Percentiles rank a stretch among this genome's conserved stretches.
Conservation (phyloP, 2,113 vertebrate genomes). For the Seriola aureovittata region DNA sequence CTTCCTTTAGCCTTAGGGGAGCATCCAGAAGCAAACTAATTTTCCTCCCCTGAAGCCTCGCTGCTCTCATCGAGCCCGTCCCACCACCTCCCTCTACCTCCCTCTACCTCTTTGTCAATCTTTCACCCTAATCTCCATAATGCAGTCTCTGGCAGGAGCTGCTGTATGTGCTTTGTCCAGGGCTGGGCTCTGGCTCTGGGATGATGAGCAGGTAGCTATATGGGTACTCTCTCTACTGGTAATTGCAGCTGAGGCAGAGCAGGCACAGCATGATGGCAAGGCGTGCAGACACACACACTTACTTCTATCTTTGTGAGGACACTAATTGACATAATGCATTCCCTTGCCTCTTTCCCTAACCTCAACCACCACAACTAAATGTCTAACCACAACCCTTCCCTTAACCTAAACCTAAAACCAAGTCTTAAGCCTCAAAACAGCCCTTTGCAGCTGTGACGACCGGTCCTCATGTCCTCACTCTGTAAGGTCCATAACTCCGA, state of each 20-base stretch:
- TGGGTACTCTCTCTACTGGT: constrained; percentile 37
- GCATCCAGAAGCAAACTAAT: constrained; percentile 62
- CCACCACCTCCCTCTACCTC: constrained; percentile 25
- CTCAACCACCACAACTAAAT: no score
- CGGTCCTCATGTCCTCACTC: no score
- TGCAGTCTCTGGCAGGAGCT: constrained; percentile 68
- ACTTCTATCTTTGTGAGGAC: no score
- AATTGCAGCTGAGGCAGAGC: constrained; percentile 63
- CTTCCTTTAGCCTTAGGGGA: constrained; percentile 32
- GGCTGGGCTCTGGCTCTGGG: constrained; percentile 39
- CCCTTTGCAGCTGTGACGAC: no score
- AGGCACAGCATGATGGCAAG: constrained; percentile 44
- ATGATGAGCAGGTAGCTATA: constrained; percentile 68
- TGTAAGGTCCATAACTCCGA: no score
- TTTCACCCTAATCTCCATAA: constrained; percentile 72
- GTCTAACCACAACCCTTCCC: no score
- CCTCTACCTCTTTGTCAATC: constrained; percentile 63
- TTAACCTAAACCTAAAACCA: no score
- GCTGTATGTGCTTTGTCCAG: constrained; percentile 58
- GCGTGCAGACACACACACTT: background rate
- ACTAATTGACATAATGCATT: no score
- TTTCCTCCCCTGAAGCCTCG: constrained; percentile 49
- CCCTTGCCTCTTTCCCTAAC: no score
- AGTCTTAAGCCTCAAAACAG: no score
- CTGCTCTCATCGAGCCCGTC: constrained; percentile 31